phyloP scores from a whole-genome alignment of 2,113 vertebrate species.

The Lycaon pictus region DNA sequence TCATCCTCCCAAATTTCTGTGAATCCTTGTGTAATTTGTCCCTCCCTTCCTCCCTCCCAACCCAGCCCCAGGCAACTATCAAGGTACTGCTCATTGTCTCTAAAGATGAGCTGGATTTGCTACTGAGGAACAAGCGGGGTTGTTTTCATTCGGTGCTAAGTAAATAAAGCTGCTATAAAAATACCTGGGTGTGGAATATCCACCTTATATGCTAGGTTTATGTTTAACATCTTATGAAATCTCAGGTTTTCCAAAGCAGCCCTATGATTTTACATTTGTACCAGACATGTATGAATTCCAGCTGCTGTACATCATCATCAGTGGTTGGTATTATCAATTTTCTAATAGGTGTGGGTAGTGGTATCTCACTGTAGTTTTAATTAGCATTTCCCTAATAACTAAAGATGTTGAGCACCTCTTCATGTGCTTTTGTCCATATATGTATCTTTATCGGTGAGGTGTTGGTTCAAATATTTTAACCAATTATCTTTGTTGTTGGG shows the following conservation, averaged over 20 bases:
- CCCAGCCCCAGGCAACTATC: not conserved
- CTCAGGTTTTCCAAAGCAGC: not conserved
- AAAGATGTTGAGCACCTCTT: not conserved
- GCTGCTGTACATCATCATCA: not conserved
- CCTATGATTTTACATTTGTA: not conserved
- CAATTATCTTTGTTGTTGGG: not conserved
- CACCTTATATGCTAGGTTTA: not conserved
- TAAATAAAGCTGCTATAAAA: not conserved
- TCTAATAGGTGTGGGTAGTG: not conserved
- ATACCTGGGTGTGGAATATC: not conserved
- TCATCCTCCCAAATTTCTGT: not conserved
- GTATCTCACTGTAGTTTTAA: not conserved
- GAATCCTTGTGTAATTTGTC: not conserved
- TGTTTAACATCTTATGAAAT: not conserved
- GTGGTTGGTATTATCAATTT: not conserved
- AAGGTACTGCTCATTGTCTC: not conserved
- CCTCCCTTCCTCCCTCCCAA: not conserved
- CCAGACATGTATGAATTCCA: not conserved
- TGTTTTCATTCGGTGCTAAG: not conserved
- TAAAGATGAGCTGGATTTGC: not conserved
- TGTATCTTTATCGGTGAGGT: not conserved
- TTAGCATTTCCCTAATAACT: not conserved
- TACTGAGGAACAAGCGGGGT: not conserved
- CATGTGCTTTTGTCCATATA: not conserved
- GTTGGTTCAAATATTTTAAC: not conserved